A percentile compares a stretch with the other conserved stretches of the same genome.
phyloP scores from a whole-genome alignment of 2,888 invertebrate genomes.

The Acutogordius australiensis region DNA sequence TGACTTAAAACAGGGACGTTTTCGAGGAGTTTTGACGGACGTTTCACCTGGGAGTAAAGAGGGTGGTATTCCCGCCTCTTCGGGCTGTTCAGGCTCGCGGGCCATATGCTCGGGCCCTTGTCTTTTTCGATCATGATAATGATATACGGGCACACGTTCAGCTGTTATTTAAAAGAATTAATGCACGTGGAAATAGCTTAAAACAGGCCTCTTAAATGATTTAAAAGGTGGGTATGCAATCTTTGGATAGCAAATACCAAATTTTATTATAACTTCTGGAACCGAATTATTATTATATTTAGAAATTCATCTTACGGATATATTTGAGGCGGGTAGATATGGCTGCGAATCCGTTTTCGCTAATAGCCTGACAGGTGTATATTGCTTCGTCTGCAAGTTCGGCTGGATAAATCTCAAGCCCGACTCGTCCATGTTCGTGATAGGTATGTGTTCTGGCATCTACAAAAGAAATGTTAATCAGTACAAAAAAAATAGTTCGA shows the following conservation, averaged over 20 bases:
- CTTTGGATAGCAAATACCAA: too few species aligned
- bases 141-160: background rate
- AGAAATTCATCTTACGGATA: background rate
- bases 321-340: background rate
- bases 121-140: background rate
- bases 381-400: background rate
- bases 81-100: too few species aligned
- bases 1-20: background rate
- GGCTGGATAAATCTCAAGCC: conserved; percentile 3
- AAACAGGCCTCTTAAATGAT: too few species aligned
- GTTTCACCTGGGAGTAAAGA: background rate
- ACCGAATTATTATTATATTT: too few species aligned
- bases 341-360: conserved; percentile 3
- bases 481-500: too few species aligned
- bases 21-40: background rate
- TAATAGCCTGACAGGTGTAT: conserved; percentile 1
- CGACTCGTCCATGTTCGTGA: background rate
- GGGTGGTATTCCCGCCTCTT: background rate
- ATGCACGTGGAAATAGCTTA: too few species aligned
- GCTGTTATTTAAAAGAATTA: too few species aligned
- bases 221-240: too few species aligned
- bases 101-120: background rate
- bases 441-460: background rate
- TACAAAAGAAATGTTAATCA: too few species aligned
- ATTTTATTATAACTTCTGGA: too few species aligned